Evolutionary conservation across 2,888 invertebrate genomes (phyloP).

Genomic region (Synergus japonicus): DNA sequence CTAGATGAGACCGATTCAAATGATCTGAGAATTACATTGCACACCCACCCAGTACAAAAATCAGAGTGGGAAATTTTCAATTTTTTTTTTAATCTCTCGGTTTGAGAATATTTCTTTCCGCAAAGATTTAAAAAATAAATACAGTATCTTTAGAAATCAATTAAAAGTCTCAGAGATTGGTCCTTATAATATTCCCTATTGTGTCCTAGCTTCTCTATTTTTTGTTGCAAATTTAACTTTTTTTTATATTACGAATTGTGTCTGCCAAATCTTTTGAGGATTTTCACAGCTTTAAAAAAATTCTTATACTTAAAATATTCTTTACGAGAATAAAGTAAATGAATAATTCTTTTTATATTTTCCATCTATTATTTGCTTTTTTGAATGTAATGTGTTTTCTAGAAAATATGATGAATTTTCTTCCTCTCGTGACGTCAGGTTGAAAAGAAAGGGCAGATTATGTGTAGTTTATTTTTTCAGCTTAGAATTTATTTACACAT

Average conservation of each 20-base stretch:
- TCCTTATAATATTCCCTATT: too few species aligned
- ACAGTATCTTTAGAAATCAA: too few species aligned
- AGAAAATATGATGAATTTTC: conserved; percentile 20
- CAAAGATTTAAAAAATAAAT: not conserved
- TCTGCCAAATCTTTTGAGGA: too few species aligned
- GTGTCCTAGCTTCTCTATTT: too few species aligned
- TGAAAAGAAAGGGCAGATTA: conserved; percentile 34
- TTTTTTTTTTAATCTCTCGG: not conserved
- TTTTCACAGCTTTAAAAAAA: too few species aligned
- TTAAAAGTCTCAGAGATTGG: too few species aligned
- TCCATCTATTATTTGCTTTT: not conserved
- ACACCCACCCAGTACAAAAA: not conserved
- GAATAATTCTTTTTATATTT: not conserved
- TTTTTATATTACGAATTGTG: too few species aligned
- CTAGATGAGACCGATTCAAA: conserved; percentile 12
- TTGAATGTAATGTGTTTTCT: not conserved
- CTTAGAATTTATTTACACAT: conserved; percentile 29
- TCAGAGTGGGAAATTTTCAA: not conserved
- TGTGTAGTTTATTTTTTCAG: conserved; percentile 30
- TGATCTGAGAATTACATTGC: conserved; percentile 28
- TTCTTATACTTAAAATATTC: too few species aligned
- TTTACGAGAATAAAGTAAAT: too few species aligned
- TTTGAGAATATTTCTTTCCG: not conserved
- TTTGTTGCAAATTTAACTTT: too few species aligned
- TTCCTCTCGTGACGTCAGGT: conserved; percentile 14